A percentile compares a stretch with the other conserved stretches of the same genome.
These are phyloP conservation scores for Choristoneura rosaceana DNA, from an alignment of 2,888 invertebrate species.

Conservation along the genomic window DNA sequence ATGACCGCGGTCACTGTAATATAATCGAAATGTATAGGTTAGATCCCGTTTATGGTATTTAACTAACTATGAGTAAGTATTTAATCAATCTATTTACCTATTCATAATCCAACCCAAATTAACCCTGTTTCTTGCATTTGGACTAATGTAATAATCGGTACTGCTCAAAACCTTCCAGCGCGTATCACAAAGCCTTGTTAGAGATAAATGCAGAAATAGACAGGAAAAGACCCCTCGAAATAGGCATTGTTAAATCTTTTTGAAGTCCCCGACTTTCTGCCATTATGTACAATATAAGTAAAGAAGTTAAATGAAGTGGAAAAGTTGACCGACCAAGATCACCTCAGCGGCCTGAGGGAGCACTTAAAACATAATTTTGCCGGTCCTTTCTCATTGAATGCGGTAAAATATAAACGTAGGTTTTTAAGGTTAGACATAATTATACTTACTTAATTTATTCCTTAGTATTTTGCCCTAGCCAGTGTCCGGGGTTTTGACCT, in stretches of 20 bases:
- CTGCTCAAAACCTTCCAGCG: background rate
- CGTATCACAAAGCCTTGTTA: conserved; percentile 58
- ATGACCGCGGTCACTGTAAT: too few relatives aligned
- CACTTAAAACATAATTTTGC: conserved; percentile 52
- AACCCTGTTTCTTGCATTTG: conserved; percentile 5
- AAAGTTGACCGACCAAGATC: conserved; percentile 78
- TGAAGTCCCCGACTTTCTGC: conserved; percentile 77
- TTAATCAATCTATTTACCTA: too few relatives aligned
- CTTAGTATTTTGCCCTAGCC: background rate
- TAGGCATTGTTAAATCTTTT: conserved; percentile 84
- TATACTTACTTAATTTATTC: conserved; percentile 4
- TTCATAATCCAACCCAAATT: background rate
- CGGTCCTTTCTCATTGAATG: conserved; percentile 37
- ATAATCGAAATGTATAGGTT: too few relatives aligned
- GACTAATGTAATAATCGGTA: conserved; percentile 27
- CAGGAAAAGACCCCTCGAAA: conserved; percentile 73
- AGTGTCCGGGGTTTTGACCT: too few relatives aligned
- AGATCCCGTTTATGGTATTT: too few relatives aligned
- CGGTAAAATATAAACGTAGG: conserved; percentile 20
- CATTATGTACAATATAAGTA: conserved; percentile 82
- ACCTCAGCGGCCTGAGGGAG: conserved; percentile 48
- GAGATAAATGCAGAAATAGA: conserved; percentile 68
- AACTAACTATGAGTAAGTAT: too few relatives aligned
- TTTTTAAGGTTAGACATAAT: conserved; percentile 22
- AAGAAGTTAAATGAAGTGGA: conserved; percentile 84